A percentile compares a stretch with the other conserved stretches of the same genome.
Conservation (phyloP, 2,113 vertebrate species). For the Sterrhoptilus dennistouni region DNA sequence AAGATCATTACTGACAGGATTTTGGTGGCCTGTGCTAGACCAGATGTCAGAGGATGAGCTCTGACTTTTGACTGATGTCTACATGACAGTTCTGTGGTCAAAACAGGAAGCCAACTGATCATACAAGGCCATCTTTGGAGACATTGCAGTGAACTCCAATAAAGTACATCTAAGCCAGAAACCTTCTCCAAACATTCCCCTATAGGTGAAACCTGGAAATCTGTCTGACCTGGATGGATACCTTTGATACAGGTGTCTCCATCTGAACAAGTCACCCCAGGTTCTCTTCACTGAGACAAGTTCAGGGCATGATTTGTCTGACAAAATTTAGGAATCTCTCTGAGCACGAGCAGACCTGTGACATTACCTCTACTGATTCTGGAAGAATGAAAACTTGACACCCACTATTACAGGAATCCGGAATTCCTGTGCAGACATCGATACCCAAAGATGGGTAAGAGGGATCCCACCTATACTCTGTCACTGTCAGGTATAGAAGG, state of each 20-base stretch:
- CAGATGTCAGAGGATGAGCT: background rate
- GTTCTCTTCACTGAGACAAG: background rate
- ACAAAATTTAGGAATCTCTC: background rate
- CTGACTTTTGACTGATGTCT: background rate
- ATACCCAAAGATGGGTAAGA: background rate
- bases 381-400: background rate
- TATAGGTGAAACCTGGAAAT: background rate
- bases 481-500: background rate
- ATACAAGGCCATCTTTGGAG: background rate
- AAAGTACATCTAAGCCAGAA: background rate
- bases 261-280: background rate
- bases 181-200: background rate
- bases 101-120: background rate
- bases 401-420: background rate
- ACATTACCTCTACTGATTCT: background rate
- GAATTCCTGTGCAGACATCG: background rate
- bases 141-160: background rate
- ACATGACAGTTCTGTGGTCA: background rate
- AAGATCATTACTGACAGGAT: background rate
- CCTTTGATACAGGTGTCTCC: background rate
- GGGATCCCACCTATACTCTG: background rate
- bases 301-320: background rate
- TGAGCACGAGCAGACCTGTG: background rate
- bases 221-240: background rate
- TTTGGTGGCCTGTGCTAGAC: background rate